A percentile compares a stretch with the other conserved stretches of the same genome.
Evolutionary conservation across 2,113 vertebrate species (phyloP).

Genomic region (Varanus komodoensis): DNA sequence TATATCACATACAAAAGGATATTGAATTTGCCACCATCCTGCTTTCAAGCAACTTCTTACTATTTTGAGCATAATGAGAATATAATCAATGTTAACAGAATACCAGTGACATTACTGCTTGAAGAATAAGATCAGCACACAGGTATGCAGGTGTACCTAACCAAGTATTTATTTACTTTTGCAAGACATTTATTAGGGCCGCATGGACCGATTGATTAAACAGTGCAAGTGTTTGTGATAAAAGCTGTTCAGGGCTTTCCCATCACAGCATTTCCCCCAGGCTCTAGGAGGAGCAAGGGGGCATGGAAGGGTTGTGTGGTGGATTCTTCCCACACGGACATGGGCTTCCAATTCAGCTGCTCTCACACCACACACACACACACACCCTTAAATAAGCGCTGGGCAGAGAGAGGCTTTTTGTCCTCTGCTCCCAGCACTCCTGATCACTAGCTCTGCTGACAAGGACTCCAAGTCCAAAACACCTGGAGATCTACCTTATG

Average conservation of each 20-base stretch:
- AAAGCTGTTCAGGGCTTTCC: neutral
- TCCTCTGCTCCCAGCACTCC: too few species aligned
- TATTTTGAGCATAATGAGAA: neutral
- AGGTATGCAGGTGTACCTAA: neutral
- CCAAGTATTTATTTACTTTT: neutral
- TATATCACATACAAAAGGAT: neutral
- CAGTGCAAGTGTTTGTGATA: neutral
- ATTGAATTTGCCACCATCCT: slow-evolving; percentile 17
- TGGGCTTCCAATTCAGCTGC: neutral
- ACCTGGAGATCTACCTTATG: too few species aligned
- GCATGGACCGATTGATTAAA: neutral
- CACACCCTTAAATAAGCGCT: neutral
- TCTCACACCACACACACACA: neutral
- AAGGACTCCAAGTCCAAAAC: too few species aligned
- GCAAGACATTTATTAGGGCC: neutral
- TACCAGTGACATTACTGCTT: neutral
- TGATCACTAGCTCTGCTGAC: too few species aligned
- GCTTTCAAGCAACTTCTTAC: slow-evolving; percentile 26
- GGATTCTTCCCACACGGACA: neutral
- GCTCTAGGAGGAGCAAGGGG: neutral
- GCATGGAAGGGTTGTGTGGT: neutral
- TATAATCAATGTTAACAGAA: neutral
- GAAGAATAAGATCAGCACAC: neutral
- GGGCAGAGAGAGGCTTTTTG: too few species aligned
- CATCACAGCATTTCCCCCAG: neutral